Percentiles rank a stretch among this genome's conserved stretches.
Evolutionary conservation across 2,797 vertebrate genomes (phyloP).

Genomic region (Chrosomus eos): DNA sequence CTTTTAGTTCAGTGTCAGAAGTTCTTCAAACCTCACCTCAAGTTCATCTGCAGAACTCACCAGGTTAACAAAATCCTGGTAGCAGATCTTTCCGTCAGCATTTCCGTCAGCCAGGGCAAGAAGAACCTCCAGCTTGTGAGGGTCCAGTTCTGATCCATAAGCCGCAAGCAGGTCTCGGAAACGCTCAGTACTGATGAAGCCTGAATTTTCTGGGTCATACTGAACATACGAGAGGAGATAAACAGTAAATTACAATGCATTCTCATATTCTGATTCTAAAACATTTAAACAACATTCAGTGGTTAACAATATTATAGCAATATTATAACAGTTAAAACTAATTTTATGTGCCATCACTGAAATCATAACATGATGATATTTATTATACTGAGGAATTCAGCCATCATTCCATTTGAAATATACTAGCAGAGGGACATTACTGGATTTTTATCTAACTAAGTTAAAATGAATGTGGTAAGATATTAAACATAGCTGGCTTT

Average conservation of each 20-base stretch:
- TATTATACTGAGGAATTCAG: no score
- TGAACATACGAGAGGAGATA: constrained; percentile 61
- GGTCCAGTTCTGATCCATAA: constrained; percentile 91
- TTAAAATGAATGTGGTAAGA: not conserved
- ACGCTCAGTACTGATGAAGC: constrained; percentile 93
- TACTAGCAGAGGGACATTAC: not conserved
- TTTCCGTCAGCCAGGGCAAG: constrained; percentile 92
- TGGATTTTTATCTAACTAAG: not conserved
- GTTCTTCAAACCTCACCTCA: constrained; percentile 55
- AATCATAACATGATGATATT: not conserved
- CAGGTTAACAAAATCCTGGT: constrained; percentile 97
- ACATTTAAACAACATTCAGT: not conserved
- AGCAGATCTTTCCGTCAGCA: constrained; percentile 92
- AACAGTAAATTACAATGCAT: not conserved
- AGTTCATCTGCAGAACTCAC: constrained; percentile 76
- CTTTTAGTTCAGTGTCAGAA: constrained; percentile 54
- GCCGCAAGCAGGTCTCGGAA: constrained; percentile 90
- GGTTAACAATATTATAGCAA: not conserved
- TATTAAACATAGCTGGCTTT: not conserved
- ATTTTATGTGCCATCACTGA: not conserved
- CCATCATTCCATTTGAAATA: not conserved
- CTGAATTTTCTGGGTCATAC: constrained; percentile 91
- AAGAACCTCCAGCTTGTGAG: constrained; percentile 94
- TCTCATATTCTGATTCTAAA: not conserved
- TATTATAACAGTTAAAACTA: not conserved